Base-by-base conservation (phyloP, 2,888 invertebrate genomes). In the Rhodophaea formosa region DNA sequence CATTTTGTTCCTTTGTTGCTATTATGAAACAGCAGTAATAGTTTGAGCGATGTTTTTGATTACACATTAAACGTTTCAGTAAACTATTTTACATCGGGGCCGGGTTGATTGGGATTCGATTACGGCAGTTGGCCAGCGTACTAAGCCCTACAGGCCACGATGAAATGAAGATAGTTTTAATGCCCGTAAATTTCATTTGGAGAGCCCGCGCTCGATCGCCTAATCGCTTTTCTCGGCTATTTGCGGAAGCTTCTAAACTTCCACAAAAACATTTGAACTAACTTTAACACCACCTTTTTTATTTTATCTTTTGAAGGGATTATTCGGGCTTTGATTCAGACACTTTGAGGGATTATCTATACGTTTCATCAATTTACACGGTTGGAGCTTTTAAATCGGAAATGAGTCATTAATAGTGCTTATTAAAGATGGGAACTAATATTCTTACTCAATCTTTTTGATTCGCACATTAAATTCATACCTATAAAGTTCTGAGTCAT, bases 141-240 rank as follows among this genome's bases (percentile, higher is more conserved):
- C 76, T 75, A 77, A 82, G 75, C 81, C 80, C 79, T 80, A 76
- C 72, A 81, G 79, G 78, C 76, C 71, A 66, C 79, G 83, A 84
- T 86, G 83, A 81, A 88, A 84, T 82, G 78, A 82, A 88, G 84
- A 87, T 89, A 89, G 89, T 89, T 89, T 87, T 88, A 88, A 89
- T 84, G 84, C 83, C 82, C 86, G 82, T 88, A 88, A 89, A 88
- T 89, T 88, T 86, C 71, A 80, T 86, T 83, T 71, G 74, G 78
- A 80, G 77, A 74, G 72, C 68, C 69, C 65, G 7, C 80, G 79
- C 76, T 75, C 82, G 80, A 84, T 83, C 81, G 76, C 82, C 82
- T 84, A 86, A 88, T 88, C 84, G 83, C 77, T 84, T 78, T 79
- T 75, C 74, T 72, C 74, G 68, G 73, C 70, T 80, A 81, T 83